phyloP scores from a whole-genome alignment of 2,113 vertebrate genomes.

The Struthio camelus region DNA sequence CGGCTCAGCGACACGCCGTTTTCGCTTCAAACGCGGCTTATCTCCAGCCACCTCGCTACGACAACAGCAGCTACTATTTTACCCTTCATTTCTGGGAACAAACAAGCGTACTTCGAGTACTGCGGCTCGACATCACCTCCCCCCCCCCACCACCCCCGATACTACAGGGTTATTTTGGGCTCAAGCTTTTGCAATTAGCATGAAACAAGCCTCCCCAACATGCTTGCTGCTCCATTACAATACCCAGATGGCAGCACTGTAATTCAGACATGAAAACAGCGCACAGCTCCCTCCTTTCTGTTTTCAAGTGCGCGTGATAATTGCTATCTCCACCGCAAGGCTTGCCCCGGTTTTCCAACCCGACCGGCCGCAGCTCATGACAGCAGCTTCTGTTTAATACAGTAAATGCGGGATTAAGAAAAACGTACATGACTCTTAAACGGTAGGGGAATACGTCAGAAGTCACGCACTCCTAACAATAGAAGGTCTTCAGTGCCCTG shows the following conservation, averaged over 20 bases:
- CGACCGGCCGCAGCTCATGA: background rate
- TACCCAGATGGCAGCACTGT: slow-evolving; percentile 5
- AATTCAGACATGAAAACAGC: background rate
- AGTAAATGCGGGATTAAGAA: accelerated
- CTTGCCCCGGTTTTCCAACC: background rate
- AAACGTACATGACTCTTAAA: no score
- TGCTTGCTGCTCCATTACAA: background rate
- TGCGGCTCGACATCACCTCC: slow-evolving; percentile 6
- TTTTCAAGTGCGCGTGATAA: background rate
- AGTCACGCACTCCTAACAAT: no score
- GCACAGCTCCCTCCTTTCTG: background rate
- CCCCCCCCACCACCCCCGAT: background rate
- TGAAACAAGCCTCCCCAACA: background rate
- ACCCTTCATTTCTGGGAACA: background rate
- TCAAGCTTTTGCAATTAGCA: background rate
- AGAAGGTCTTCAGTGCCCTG: background rate
- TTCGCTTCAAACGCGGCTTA: background rate
- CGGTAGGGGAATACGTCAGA: background rate
- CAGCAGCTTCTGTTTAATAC: accelerated
- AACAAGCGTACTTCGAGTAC: background rate
- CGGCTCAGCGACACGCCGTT: background rate
- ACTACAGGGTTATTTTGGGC: slow-evolving; percentile 22
- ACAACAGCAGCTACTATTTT: background rate
- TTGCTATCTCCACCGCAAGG: background rate
- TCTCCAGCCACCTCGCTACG: background rate